phyloP scores from a whole-genome alignment of 2,113 vertebrate genomes.

The Sebastes fasciatus region DNA sequence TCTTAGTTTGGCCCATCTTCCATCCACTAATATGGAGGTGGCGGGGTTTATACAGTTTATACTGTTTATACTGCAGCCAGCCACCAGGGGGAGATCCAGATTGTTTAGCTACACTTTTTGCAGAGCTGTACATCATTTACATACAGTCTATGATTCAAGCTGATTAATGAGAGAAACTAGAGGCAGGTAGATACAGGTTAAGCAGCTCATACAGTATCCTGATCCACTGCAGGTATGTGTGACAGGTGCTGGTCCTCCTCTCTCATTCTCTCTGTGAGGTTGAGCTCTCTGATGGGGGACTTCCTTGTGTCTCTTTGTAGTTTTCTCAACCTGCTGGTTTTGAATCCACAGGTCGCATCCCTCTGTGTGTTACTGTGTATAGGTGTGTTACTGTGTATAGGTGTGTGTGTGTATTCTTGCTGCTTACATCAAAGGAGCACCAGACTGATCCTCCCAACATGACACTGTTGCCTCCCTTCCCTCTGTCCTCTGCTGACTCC shows the following conservation, averaged over 20 bases:
- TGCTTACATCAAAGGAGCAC: conserved; percentile 60
- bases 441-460: conserved; percentile 56
- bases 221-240: too few relatives aligned
- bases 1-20: too few relatives aligned
- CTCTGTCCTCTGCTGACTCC: conserved; percentile 43
- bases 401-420: conserved; percentile 15
- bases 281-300: conserved; percentile 28
- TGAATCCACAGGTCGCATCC: conserved; percentile 55
- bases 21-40: too few relatives aligned
- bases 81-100: too few relatives aligned
- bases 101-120: too few relatives aligned
- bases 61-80: too few relatives aligned
- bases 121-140: too few relatives aligned
- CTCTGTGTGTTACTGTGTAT: conserved; percentile 11
- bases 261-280: conserved; percentile 11
- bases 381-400: not conserved
- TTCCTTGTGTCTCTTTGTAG: conserved; percentile 64
- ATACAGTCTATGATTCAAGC: too few relatives aligned
- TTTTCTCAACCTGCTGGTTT: conserved; percentile 60
- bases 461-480: conserved; percentile 45
- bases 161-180: too few relatives aligned
- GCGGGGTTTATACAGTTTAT: too few relatives aligned
- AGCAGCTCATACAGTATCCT: too few relatives aligned
- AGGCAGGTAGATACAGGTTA: too few relatives aligned
- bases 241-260: not conserved